Evolutionary conservation across 2,797 vertebrate genomes (phyloP).

Genomic region (Meda fulgida): DNA sequence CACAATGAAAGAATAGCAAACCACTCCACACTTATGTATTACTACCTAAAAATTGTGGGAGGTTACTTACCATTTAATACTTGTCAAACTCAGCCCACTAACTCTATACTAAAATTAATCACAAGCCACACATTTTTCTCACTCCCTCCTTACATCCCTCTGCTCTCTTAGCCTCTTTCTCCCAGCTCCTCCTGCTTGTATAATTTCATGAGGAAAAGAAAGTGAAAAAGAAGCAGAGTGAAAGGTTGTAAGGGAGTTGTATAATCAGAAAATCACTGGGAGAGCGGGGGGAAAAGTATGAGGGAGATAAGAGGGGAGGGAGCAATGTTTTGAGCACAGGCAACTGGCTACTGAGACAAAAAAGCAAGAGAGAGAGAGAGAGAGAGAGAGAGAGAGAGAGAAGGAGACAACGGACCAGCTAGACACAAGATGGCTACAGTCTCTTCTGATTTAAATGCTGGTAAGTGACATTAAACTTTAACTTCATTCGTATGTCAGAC

Average conservation of each 20-base stretch:
- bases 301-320: conserved; percentile 56
- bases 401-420: conserved; percentile 71
- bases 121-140: background rate
- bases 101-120: background rate
- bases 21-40: background rate
- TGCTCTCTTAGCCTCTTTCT: background rate
- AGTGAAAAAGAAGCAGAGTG: conserved; percentile 17
- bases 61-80: background rate
- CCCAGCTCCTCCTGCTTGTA: background rate
- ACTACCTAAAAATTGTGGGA: background rate
- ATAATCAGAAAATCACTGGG: background rate
- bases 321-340: conserved; percentile 31
- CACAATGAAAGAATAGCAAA: background rate
- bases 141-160: background rate
- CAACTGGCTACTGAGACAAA: conserved; percentile 16
- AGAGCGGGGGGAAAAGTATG: conserved; percentile 52
- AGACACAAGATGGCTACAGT: conserved; percentile 83
- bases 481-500: background rate
- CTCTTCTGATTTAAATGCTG: conserved; percentile 77
- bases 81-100: background rate
- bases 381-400: conserved; percentile 55
- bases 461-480: conserved; percentile 67
- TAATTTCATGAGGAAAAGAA: conserved; percentile 1
- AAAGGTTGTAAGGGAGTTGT: background rate
- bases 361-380: conserved; percentile 38